Percentiles rank a stretch among this genome's conserved stretches.
phyloP scores from a whole-genome alignment of 1,140 invertebrate genomes.

The Trissolcus basalis region DNA sequence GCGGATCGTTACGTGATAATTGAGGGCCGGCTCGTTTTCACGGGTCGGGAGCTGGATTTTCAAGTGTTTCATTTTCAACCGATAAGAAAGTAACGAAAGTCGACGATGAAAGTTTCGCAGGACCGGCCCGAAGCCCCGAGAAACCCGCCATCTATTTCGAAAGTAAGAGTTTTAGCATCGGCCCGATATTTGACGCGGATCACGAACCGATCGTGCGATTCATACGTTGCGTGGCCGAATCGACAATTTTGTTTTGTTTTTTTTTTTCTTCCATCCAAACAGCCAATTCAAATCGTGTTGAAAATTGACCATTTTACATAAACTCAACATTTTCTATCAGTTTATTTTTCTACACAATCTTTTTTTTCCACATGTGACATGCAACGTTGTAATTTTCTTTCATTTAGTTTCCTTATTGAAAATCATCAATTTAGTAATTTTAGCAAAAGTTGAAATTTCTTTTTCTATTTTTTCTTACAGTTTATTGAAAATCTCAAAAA shows the following conservation, averaged over 20 bases:
- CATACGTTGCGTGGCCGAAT: constrained; percentile 24
- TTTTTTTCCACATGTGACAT: too few species aligned
- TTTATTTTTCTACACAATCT: too few species aligned
- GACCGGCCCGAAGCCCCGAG: constrained; percentile 40
- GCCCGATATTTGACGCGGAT: constrained; percentile 43
- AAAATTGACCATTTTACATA: too few species aligned
- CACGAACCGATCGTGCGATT: constrained; percentile 21
- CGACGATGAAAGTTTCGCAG: constrained; percentile 68
- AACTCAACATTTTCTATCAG: too few species aligned
- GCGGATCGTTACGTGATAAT: constrained; percentile 56
- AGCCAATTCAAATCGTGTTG: background rate
- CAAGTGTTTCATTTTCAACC: constrained; percentile 66
- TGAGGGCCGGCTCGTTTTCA: constrained; percentile 34
- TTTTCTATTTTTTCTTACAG: too few species aligned
- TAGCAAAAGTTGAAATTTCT: too few species aligned
- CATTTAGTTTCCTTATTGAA: too few species aligned
- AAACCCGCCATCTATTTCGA: constrained; percentile 60
- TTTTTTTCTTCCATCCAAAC: background rate
- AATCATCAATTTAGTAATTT: too few species aligned
- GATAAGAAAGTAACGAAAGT: constrained; percentile 73
- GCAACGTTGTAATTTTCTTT: too few species aligned
- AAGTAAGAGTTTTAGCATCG: constrained; percentile 67
- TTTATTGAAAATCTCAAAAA: too few species aligned
- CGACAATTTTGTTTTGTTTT: constrained; percentile 2
- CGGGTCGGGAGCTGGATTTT: constrained; percentile 42